Evolutionary conservation across 2,888 invertebrate species (phyloP), one percentile per base, ranked within the genome.

Genomic region (Ophion costatus): DNA sequence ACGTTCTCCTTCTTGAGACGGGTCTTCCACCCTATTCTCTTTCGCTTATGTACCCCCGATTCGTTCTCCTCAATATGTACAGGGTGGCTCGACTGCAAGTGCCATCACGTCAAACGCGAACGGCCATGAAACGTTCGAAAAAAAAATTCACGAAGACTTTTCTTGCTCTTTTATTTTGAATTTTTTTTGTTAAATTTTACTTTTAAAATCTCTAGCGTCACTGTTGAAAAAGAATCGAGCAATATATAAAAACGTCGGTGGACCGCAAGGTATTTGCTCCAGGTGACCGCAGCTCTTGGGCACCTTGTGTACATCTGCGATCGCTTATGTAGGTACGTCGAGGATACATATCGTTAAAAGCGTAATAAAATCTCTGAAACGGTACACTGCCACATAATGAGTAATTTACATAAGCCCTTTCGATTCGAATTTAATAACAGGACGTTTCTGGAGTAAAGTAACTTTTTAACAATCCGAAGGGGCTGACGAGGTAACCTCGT

Each of bases 391-490:
- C 87, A 89, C 89, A 90, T 91, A 90, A 91, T 91, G 90, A 92
- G 90, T 89, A 90, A 92, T 92, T 92, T 92, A 88, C 90, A 91
- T 92, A 91, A 92, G 88, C 89, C 88, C 87, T 87, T 90, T 89
- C 89, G 90, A 92, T 89, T 91, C 85, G 83, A 88, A 84, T 88
- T 90, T 90, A 90, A 90, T 91, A 91, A 89, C 88, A 84, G 78
- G 78, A 78, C 79, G 80, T 87, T 88, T 88, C 88, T 51, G 88
- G 88, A 88, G 89, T 87, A 89, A 89, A 88, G 83, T 88, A 89
- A 88, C 83, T 91, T 90, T 89, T 91, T 90, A 89, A 90, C 88
- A 86, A 87, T 82, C 82, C 38, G 61, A 74, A 59, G 45, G 57
- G 6, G 9, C 74, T 74, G 51, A 61, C 20, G 17, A 56, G 17